Base-by-base conservation (phyloP, 1,140 invertebrate genomes). In the Ruditapes philippinarum region DNA sequence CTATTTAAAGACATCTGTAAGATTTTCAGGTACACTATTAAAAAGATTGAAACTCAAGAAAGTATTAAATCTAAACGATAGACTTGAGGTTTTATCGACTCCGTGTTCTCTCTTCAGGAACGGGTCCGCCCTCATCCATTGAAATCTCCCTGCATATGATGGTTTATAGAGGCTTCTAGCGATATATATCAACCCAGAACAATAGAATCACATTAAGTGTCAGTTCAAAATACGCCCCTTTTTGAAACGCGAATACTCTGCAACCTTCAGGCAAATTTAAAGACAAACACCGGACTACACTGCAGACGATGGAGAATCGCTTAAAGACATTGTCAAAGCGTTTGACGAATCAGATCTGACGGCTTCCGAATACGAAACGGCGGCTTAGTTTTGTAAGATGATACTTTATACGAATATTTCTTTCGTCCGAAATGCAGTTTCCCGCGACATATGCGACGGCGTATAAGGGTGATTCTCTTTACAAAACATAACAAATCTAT, bases 141-240 rank as follows among this genome's bases (percentile, higher is more conserved):
- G 51, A 88, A 65, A 33, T 28, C 22, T 68, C 57, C 31, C 73
- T 88, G 85, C 85, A 68, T 51, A 65, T 70, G 85, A 68, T 80
- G 74, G 74, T 88, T 88, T 88, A 88, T 88, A 62, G 76, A 54
- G 54, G 70, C 85, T 88, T 45, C 28, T 12, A 78, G 85, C 85
- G 85, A 88, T 88, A 88, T 88, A 88, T 88, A 88, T 88, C 85
- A 88, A 70, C 49, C 22, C 60, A 49, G 74, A 80, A 88, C 85
- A 88, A 88, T 78, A 88, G 74, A 70, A 62, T 45, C 74, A 62
- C 85, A 88, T 88, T 88, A 88, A 88, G 62, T 88, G 85, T 88
- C 85, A 88, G 57, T 80, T 79, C 31, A 68, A 54, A 78, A 60
- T 54, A 88, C 85, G 85, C 85, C 85, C 76, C 25, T 40, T 45